Evolutionary conservation across 2,113 vertebrate genomes (phyloP).

Genomic region (Cervus canadensis): DNA sequence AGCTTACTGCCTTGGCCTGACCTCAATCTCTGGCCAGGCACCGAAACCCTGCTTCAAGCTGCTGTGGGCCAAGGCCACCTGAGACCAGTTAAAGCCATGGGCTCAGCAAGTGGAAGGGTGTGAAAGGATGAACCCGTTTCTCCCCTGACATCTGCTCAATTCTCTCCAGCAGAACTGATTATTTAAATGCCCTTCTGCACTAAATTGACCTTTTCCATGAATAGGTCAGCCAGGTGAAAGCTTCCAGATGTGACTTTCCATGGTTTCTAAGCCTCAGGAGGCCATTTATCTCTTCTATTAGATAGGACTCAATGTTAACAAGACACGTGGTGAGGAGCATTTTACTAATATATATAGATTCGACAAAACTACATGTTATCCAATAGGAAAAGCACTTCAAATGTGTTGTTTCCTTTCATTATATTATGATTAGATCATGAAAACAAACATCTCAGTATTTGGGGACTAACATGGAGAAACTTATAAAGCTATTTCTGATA

Average conservation of each 20-base stretch:
- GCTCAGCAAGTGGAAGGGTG: not conserved
- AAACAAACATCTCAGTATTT: not conserved
- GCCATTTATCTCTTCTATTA: conserved; percentile 42
- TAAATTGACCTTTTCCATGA: conserved; percentile 46
- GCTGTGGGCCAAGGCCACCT: not conserved
- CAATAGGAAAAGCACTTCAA: not conserved
- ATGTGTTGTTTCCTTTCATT: not conserved
- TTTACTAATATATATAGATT: not conserved
- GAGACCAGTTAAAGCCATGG: not conserved
- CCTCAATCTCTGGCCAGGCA: not conserved
- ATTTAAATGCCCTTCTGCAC: conserved; percentile 24
- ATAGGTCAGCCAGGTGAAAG: conserved; percentile 57
- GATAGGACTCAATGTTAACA: not conserved
- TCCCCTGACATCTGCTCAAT: conserved; percentile 25
- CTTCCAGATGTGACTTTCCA: conserved; percentile 44
- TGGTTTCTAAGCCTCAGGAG: not conserved
- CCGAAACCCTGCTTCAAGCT: not conserved
- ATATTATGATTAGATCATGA: not conserved
- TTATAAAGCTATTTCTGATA: not conserved
- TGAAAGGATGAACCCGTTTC: not conserved
- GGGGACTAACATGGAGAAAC: not conserved
- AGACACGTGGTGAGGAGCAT: not conserved
- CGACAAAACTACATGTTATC: not conserved
- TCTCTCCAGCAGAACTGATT: conserved; percentile 7
- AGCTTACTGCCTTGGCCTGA: not conserved